Conservation (phyloP, 53 echinoderm and acorn worm species). For the Actinopyga echinites region DNA sequence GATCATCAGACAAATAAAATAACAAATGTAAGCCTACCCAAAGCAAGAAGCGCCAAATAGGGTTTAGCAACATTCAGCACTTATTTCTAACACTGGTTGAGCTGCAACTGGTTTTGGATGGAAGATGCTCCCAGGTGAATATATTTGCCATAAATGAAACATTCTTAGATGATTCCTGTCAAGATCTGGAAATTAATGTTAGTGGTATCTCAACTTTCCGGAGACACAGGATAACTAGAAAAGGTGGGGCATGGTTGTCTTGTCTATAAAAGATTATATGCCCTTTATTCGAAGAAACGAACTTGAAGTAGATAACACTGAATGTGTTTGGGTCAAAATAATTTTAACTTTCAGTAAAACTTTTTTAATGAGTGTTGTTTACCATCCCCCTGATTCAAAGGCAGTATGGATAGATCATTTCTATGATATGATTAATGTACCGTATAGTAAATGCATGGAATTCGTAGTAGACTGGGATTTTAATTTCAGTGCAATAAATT, state of each 20-base stretch:
- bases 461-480: background rate
- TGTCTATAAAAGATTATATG: background rate
- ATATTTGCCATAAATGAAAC: background rate
- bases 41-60: background rate
- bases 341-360: background rate
- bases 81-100: background rate
- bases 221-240: background rate
- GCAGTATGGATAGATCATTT: background rate
- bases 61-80: conserved; percentile 10
- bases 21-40: too few relatives aligned
- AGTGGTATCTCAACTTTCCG: background rate
- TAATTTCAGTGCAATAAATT: background rate
- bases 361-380: conserved; percentile 3
- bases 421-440: background rate
- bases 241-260: conserved; percentile 11
- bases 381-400: background rate
- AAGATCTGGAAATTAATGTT: too few relatives aligned
- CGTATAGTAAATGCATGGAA: background rate
- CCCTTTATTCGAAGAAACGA: background rate
- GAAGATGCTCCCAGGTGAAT: conserved; percentile 6
- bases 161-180: background rate
- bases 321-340: background rate
- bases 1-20: too few relatives aligned
- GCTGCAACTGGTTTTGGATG: background rate
- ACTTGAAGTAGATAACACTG: background rate